A percentile compares a stretch with the other conserved stretches of the same genome.
Evolutionary conservation across 1,140 invertebrate species (phyloP).

Genomic region (Drosophila persimilis): DNA sequence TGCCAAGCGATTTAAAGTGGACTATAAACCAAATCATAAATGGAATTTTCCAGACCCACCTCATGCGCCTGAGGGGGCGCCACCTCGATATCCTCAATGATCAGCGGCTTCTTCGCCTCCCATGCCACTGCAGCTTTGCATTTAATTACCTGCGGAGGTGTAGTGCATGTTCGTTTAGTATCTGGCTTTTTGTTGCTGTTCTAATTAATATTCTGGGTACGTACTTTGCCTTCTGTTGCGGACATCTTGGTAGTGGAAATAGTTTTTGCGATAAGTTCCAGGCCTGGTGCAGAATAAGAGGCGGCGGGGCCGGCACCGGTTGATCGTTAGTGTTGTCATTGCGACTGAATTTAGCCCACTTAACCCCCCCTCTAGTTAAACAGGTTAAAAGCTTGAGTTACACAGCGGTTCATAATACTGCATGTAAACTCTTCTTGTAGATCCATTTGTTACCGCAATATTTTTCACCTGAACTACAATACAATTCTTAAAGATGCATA

Average conservation of each 20-base stretch:
- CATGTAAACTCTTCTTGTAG: not conserved
- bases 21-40: not conserved
- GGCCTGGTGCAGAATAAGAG: slow-evolving; percentile 13
- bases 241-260: slow-evolving; percentile 52
- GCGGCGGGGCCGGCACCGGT: not conserved
- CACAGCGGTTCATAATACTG: too few relatives aligned
- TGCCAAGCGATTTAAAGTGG: slow-evolving; percentile 5
- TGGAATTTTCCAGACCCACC: slow-evolving; percentile 37
- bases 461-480: too few relatives aligned
- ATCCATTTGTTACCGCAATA: too few relatives aligned
- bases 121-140: slow-evolving; percentile 97
- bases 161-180: slow-evolving; percentile 1
- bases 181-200: not conserved
- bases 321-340: not conserved
- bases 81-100: slow-evolving; percentile 96
- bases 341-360: not conserved
- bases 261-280: slow-evolving; percentile 23
- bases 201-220: slow-evolving; percentile 27
- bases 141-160: slow-evolving; percentile 86
- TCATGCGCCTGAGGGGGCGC: slow-evolving; percentile 95
- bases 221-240: slow-evolving; percentile 72
- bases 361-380: too few relatives aligned
- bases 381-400: too few relatives aligned
- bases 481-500: too few relatives aligned
- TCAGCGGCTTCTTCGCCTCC: slow-evolving; percentile 93